Evolutionary conservation across 2,797 vertebrate species (phyloP).

Genomic region (Telmatherina bonti): DNA sequence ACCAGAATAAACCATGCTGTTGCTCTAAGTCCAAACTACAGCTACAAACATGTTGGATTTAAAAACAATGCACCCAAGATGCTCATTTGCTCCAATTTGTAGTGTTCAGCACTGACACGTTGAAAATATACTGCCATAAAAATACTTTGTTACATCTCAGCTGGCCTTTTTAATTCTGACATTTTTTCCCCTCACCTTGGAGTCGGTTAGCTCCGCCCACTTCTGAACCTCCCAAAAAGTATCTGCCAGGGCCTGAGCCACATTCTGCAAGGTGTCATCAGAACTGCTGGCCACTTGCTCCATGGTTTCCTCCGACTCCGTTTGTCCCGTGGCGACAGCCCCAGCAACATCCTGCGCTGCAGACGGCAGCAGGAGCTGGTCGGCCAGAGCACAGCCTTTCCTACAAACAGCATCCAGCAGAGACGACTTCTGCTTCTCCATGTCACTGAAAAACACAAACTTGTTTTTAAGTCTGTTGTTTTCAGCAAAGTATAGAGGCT

Average conservation of each 20-base stretch:
- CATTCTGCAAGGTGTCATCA: constrained; percentile 84
- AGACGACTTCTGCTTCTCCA: constrained; percentile 97
- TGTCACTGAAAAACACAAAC: constrained; percentile 86
- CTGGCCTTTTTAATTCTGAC: not conserved
- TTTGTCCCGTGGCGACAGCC: constrained; percentile 48
- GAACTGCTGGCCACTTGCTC: constrained; percentile 82
- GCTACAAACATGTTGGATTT: too few species aligned
- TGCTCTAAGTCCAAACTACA: too few species aligned
- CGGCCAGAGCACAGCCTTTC: constrained; percentile 92
- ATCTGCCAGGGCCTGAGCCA: constrained; percentile 85
- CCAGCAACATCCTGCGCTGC: constrained; percentile 85
- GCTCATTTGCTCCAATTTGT: too few species aligned
- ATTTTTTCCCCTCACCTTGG: constrained; percentile 85
- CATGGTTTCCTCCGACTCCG: constrained; percentile 17
- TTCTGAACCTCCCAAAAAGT: constrained; percentile 97
- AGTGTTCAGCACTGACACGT: too few species aligned
- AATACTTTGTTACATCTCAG: not conserved
- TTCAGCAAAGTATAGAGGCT: not conserved
- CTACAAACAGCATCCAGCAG: constrained; percentile 94
- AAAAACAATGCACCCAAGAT: too few species aligned
- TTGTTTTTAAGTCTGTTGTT: not conserved
- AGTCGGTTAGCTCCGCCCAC: constrained; percentile 95
- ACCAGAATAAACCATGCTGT: too few species aligned
- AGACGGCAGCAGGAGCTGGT: constrained; percentile 88
- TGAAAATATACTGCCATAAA: too few species aligned